Evolutionary conservation across 2,113 vertebrate species (phyloP).

Genomic region (Spilogale gracilis): DNA sequence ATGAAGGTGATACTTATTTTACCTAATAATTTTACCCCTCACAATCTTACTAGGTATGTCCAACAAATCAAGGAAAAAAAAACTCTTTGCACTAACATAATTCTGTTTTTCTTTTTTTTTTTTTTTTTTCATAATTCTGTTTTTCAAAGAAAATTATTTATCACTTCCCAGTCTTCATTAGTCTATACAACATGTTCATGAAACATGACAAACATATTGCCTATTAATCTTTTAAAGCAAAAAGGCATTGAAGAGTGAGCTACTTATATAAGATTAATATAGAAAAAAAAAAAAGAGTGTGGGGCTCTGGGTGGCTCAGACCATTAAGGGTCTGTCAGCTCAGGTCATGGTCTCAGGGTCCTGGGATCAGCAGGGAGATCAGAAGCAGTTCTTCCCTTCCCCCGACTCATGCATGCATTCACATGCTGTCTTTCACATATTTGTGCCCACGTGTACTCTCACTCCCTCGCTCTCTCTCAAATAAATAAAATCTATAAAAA

Average conservation of each 20-base stretch:
- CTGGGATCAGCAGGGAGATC: neutral
- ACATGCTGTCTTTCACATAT: neutral
- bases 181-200: neutral
- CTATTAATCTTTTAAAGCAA: constrained; percentile 16
- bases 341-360: neutral
- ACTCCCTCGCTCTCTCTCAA: neutral
- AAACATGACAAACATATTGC: neutral
- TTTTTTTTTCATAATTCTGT: neutral
- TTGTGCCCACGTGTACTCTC: no score
- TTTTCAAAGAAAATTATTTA: neutral
- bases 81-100: neutral
- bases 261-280: neutral
- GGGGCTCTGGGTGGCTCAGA: neutral
- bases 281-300: neutral
- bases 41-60: neutral
- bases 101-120: neutral
- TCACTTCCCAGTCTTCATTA: constrained; percentile 29
- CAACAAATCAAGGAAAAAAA: neutral
- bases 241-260: neutral
- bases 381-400: neutral
- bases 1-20: neutral
- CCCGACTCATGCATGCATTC: neutral
- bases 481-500: neutral
- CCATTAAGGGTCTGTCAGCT: neutral
- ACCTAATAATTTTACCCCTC: neutral